Conservation (phyloP, 2,888 invertebrate genomes). For the Drosophila nr. medialis region DNA sequence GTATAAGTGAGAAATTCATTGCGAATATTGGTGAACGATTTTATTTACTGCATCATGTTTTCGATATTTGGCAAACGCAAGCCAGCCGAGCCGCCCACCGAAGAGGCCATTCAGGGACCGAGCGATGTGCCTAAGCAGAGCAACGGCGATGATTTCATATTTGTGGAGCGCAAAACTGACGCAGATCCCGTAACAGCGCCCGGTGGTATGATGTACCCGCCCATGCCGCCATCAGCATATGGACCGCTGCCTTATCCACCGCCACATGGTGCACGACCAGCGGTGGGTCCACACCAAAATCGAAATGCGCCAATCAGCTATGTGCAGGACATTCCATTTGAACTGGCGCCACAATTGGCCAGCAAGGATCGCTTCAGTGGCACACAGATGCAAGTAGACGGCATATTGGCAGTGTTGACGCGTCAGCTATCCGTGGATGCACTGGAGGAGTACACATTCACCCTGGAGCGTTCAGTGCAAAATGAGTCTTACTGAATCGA, state of each 20-base stretch:
- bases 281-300: background rate
- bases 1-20: conserved; percentile 20
- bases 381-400: conserved; percentile 81
- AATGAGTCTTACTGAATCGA: conserved; percentile 74
- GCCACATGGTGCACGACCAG: conserved; percentile 29
- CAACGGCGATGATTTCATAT: conserved; percentile 81
- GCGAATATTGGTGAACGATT: background rate
- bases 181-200: conserved; percentile 43
- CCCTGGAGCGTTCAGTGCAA: conserved; percentile 79
- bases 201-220: conserved; percentile 62
- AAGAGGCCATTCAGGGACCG: conserved; percentile 67
- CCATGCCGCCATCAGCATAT: conserved; percentile 63
- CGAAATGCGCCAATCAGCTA: conserved; percentile 68
- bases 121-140: conserved; percentile 40
- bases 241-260: conserved; percentile 65
- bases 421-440: conserved; percentile 78
- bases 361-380: conserved; percentile 70
- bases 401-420: conserved; percentile 80
- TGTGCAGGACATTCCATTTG: conserved; percentile 82
- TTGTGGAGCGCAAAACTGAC: conserved; percentile 72
- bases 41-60: conserved; percentile 64
- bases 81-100: conserved; percentile 70
- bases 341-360: conserved; percentile 76
- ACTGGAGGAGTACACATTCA: conserved; percentile 79
- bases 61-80: conserved; percentile 81